phyloP scores from a whole-genome alignment of 1,140 invertebrate genomes.

The Cylas formicarius region DNA sequence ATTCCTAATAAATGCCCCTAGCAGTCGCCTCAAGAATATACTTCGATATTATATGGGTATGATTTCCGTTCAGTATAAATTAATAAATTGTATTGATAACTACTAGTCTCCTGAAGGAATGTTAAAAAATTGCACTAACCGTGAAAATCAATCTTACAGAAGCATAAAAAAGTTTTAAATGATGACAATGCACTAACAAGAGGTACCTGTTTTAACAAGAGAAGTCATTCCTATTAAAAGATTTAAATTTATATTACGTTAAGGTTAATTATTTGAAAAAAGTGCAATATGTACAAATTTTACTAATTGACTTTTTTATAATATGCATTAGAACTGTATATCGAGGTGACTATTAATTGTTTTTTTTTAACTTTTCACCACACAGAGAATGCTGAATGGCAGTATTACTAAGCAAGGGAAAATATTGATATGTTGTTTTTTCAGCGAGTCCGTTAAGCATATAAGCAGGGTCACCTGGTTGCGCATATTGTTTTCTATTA shows the following conservation, averaged over 20 bases:
- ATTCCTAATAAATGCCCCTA: too few relatives aligned
- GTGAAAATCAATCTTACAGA: too few relatives aligned
- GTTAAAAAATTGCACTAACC: too few relatives aligned
- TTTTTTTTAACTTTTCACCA: slow-evolving; percentile 39
- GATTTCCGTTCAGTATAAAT: too few relatives aligned
- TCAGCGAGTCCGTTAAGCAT: slow-evolving; percentile 5
- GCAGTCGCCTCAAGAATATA: too few relatives aligned
- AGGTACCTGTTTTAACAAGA: slow-evolving; percentile 27
- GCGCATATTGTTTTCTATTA: slow-evolving; percentile 18
- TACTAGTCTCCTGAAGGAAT: too few relatives aligned
- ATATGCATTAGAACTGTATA: slow-evolving; percentile 44
- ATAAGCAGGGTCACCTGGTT: slow-evolving; percentile 9
- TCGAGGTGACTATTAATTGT: slow-evolving; percentile 37
- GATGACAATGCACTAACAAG: too few relatives aligned
- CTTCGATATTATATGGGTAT: too few relatives aligned
- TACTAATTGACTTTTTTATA: slow-evolving; percentile 45
- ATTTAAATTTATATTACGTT: slow-evolving; percentile 27
- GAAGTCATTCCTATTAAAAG: slow-evolving; percentile 33
- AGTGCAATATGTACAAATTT: slow-evolving; percentile 48
- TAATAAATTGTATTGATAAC: too few relatives aligned
- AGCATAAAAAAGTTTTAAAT: slow-evolving; percentile 1
- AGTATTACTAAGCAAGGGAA: slow-evolving; percentile 32
- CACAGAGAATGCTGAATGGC: slow-evolving; percentile 40
- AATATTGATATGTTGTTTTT: slow-evolving; percentile 22
- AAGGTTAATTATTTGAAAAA: slow-evolving; percentile 42